These are phyloP conservation scores for Miichthys miiuy DNA, from an alignment of 2,797 vertebrate species.

Conservation along the genomic window DNA sequence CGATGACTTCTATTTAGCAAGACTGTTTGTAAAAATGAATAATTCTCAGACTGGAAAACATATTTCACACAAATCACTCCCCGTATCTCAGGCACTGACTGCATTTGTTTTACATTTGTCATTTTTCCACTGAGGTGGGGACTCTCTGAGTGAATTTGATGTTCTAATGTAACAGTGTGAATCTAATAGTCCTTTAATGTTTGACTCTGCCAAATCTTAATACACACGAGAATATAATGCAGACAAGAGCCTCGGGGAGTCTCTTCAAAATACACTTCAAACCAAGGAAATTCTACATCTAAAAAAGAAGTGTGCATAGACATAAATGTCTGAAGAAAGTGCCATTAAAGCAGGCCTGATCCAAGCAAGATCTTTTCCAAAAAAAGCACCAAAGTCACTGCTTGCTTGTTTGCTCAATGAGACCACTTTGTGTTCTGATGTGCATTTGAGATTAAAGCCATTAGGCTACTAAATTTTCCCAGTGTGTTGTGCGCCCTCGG, in stretches of 20 bases:
- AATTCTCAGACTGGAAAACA: neutral
- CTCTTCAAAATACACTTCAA: constrained; percentile 31
- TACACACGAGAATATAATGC: constrained; percentile 23
- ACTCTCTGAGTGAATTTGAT: constrained; percentile 8
- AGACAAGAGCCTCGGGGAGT: constrained; percentile 23
- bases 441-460: constrained; percentile 45
- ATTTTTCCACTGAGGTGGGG: neutral
- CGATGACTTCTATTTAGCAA: neutral
- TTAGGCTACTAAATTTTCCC: constrained; percentile 41
- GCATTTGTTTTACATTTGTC: constrained; percentile 1
- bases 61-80: neutral
- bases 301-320: neutral
- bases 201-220: constrained; percentile 12
- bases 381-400: constrained; percentile 12
- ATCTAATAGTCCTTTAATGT: constrained; percentile 24
- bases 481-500: constrained; percentile 53
- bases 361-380: constrained; percentile 10
- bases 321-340: constrained; percentile 14
- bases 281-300: constrained; percentile 8
- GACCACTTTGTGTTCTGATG: constrained; percentile 25
- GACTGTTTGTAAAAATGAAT: neutral
- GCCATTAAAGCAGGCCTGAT: constrained; percentile 31
- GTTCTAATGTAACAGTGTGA: neutral
- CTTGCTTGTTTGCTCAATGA: constrained; percentile 2
- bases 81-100: neutral